These are phyloP conservation scores for Orchesella cincta DNA, from an alignment of 1,140 invertebrate species.

Conservation along the genomic window DNA sequence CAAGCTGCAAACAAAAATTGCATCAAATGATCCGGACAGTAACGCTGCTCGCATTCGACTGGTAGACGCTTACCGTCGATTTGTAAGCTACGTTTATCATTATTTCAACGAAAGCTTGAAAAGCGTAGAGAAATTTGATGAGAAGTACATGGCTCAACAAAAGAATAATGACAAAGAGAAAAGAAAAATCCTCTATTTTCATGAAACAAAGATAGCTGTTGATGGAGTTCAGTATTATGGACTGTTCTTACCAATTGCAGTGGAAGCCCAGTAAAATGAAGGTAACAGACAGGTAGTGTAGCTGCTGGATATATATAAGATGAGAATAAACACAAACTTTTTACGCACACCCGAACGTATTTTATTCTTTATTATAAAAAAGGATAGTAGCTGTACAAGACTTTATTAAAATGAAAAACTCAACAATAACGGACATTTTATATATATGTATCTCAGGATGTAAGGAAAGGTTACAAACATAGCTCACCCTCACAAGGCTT, in stretches of 20 bases:
- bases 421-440: too few relatives aligned
- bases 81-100: not conserved
- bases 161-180: not conserved
- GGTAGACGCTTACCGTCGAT: not conserved
- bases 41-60: not conserved
- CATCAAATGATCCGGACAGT: not conserved
- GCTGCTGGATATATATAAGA: too few relatives aligned
- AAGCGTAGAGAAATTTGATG: not conserved
- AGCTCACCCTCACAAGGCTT: slow-evolving; percentile 2
- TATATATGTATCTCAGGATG: too few relatives aligned
- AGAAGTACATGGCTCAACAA: not conserved
- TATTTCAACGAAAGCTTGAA: not conserved
- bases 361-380: slow-evolving; percentile 15
- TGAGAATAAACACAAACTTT: not conserved
- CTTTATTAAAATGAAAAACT: slow-evolving; percentile 16
- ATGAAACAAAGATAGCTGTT: not conserved
- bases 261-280: not conserved
- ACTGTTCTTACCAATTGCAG: not conserved
- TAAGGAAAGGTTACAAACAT: slow-evolving; percentile 2
- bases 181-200: not conserved
- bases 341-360: not conserved
- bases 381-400: slow-evolving; percentile 24
- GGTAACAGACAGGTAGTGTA: not conserved
- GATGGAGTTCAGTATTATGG: not conserved
- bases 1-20: not conserved